Evolutionary conservation across 1,140 invertebrate species (phyloP).

Genomic region (Eurosta solidaginis): DNA sequence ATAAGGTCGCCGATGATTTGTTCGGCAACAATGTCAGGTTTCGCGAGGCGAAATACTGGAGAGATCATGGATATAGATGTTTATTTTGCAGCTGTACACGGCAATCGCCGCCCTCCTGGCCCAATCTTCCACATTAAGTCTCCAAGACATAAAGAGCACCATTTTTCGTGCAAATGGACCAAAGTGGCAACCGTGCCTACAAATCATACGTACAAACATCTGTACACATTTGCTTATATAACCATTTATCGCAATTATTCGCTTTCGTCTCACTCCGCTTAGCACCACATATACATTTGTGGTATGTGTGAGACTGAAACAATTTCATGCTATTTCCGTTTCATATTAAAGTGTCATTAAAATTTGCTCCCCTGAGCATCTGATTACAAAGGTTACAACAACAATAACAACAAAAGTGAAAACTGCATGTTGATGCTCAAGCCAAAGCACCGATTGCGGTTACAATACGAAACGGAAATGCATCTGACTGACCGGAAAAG

Average conservation of each 20-base stretch:
- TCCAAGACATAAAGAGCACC: no score
- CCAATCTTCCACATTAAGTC: no score
- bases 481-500: neutral
- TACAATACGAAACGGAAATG: slow-evolving; percentile 16
- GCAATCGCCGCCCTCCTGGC: no score
- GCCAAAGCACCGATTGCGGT: slow-evolving; percentile 16
- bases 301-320: neutral
- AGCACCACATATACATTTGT: neutral
- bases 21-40: no score
- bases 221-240: neutral
- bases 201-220: neutral
- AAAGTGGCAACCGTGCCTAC: no score
- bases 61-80: no score
- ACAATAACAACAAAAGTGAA: neutral
- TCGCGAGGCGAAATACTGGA: no score
- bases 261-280: neutral
- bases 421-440: neutral
- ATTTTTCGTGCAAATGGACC: no score
- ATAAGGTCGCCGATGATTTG: no score
- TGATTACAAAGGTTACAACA: neutral
- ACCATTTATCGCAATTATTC: neutral
- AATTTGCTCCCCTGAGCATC: neutral
- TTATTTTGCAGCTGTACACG: no score
- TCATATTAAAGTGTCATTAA: slow-evolving; percentile 26
- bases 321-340: slow-evolving; percentile 26